A percentile compares a stretch with the other conserved stretches of the same genome.
phyloP scores from a whole-genome alignment of 2,888 invertebrate species.

The Caenorhabditis zanzibari region DNA sequence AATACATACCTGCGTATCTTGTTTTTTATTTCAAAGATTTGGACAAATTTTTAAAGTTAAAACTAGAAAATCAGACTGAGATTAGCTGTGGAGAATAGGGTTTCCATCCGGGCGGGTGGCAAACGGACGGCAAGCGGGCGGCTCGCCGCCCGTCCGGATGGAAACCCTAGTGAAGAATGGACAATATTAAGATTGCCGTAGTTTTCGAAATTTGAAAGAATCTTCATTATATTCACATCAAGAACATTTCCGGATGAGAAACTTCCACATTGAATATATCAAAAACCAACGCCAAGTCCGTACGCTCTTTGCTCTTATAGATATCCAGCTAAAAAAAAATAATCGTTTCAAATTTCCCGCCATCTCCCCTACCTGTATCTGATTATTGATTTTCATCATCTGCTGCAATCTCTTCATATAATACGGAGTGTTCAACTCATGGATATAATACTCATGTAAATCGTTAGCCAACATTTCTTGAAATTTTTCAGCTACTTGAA shows the following conservation, averaged over 20 bases:
- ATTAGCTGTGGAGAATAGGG: no score
- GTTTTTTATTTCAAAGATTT: no score
- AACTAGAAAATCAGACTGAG: no score
- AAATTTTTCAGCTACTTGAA: conserved; percentile 26
- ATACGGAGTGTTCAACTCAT: conserved; percentile 33
- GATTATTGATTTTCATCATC: conserved; percentile 65
- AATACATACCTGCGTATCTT: no score
- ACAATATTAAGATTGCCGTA: no score
- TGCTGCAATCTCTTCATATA: conserved; percentile 62
- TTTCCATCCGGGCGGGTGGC: no score
- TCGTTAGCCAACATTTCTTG: conserved; percentile 58
- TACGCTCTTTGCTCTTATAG: background rate
- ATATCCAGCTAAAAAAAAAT: conserved; percentile 3
- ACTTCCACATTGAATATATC: conserved; percentile 66
- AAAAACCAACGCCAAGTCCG: conserved; percentile 37
- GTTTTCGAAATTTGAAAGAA: background rate
- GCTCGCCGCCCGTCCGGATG: no score
- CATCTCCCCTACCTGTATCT: conserved; percentile 45
- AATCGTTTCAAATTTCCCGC: conserved; percentile 24
- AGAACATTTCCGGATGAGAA: conserved; percentile 53
- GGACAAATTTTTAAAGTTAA: no score
- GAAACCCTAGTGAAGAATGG: no score
- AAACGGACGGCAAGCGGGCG: no score
- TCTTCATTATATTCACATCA: background rate
- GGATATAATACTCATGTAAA: conserved; percentile 59